Evolutionary conservation across 2,888 invertebrate genomes (phyloP).

Genomic region (Lucinisca nassula): DNA sequence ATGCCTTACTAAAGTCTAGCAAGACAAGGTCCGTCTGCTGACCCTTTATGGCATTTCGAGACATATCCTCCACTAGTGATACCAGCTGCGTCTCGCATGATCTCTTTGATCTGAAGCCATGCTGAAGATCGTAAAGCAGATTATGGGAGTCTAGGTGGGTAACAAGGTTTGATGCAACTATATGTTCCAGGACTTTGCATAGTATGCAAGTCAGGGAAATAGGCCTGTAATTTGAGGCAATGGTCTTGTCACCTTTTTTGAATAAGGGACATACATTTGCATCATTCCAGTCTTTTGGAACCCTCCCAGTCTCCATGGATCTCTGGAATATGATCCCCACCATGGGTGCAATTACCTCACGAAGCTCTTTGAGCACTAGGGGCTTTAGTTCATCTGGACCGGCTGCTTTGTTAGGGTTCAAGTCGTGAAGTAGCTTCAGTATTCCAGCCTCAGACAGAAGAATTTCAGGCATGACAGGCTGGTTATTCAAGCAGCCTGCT

Average conservation of each 20-base stretch:
- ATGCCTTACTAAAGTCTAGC: no score
- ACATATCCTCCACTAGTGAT: no score
- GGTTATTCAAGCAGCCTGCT: not conserved
- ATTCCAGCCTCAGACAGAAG: no score
- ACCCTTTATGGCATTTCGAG: no score
- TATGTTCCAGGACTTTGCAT: not conserved
- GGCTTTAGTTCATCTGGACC: not conserved
- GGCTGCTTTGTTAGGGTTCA: not conserved
- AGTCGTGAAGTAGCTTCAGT: no score
- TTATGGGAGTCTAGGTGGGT: not conserved
- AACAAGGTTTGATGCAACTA: not conserved
- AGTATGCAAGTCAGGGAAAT: not conserved
- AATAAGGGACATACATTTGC: not conserved
- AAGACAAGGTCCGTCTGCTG: no score
- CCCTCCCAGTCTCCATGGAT: not conserved
- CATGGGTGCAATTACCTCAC: not conserved
- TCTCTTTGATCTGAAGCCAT: not conserved
- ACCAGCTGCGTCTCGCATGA: not conserved
- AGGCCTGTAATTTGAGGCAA: not conserved
- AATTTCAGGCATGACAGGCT: no score
- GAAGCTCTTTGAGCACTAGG: not conserved
- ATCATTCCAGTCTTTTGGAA: not conserved
- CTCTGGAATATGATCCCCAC: not conserved
- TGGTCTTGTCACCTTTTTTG: not conserved
- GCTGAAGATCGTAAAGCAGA: not conserved